These are phyloP conservation scores for Incurvaria masculella DNA, from an alignment of 2,888 invertebrate genomes.

Conservation along the genomic window DNA sequence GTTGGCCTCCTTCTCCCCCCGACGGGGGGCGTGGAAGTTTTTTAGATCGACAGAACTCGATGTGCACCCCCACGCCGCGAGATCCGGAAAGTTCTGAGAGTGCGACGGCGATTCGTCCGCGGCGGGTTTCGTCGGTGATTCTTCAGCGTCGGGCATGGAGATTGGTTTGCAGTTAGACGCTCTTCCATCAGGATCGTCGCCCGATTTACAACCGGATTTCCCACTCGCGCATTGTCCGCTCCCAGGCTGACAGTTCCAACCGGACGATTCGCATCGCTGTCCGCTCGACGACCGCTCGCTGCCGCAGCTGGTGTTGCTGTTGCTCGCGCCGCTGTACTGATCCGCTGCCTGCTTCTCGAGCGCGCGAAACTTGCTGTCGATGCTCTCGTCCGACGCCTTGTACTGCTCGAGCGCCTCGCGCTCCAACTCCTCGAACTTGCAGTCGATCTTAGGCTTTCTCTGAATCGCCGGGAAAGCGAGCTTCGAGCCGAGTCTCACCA, in stretches of 20 bases:
- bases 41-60: conserved; percentile 48
- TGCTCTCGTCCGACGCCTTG: conserved; percentile 56
- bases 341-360: conserved; percentile 65
- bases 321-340: conserved; percentile 57
- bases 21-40: conserved; percentile 54
- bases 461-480: conserved; percentile 34
- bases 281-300: conserved; percentile 27
- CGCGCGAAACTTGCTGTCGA: conserved; percentile 59
- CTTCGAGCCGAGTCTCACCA: conserved; percentile 42
- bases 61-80: conserved; percentile 33
- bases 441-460: conserved; percentile 33
- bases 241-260: too few species aligned
- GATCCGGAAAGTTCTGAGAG: conserved; percentile 48
- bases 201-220: neutral
- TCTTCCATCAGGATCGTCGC: neutral
- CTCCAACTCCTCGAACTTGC: conserved; percentile 55
- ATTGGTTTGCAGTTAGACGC: too few species aligned
- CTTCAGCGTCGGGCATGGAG: too few species aligned
- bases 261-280: neutral
- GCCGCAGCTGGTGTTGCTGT: conserved; percentile 38
- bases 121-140: conserved; percentile 12
- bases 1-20: conserved; percentile 51
- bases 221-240: neutral
- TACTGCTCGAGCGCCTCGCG: conserved; percentile 59
- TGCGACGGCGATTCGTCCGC: conserved; percentile 47